Evolutionary conservation across 2,888 invertebrate genomes (phyloP).

Genomic region (Brachypalpus laphriformis): DNA sequence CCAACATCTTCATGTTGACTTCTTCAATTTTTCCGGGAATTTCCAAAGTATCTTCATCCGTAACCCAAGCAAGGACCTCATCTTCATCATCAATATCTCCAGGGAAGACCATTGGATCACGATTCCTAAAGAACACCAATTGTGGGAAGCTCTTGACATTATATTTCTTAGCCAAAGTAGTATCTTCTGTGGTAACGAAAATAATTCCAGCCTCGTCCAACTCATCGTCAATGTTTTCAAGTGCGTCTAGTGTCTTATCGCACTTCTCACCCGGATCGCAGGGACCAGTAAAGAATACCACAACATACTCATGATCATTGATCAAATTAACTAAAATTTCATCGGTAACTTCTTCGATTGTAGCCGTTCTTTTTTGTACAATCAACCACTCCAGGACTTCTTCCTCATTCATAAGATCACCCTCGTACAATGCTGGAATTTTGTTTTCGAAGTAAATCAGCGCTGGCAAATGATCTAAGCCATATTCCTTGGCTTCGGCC

Average conservation of each 20-base stretch:
- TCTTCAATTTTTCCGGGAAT: conserved; percentile 97
- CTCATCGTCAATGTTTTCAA: conserved; percentile 97
- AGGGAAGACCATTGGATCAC: conserved; percentile 92
- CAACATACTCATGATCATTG: conserved; percentile 95
- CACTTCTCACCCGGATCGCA: conserved; percentile 95
- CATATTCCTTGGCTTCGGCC: conserved; percentile 94
- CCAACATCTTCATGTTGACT: conserved; percentile 94
- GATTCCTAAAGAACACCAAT: conserved; percentile 95
- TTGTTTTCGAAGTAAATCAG: conserved; percentile 95
- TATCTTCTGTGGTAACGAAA: conserved; percentile 96
- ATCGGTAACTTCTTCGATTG: conserved; percentile 97
- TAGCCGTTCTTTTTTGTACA: conserved; percentile 93
- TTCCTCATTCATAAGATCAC: conserved; percentile 95
- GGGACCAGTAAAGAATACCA: conserved; percentile 95
- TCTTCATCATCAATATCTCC: conserved; percentile 96
- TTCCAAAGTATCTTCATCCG: conserved; percentile 94
- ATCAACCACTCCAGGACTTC: conserved; percentile 93
- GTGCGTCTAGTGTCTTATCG: conserved; percentile 91
- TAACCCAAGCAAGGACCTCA: conserved; percentile 94
- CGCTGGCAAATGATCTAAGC: conserved; percentile 91
- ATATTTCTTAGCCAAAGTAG: conserved; percentile 90
- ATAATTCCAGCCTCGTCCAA: conserved; percentile 96
- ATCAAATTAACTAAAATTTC: conserved; percentile 93
- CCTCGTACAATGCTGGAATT: conserved; percentile 95
- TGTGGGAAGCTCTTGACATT: conserved; percentile 93